These are phyloP conservation scores for Pangasius mekongensis DNA, from an alignment of 2,797 vertebrate genomes.

Conservation along the genomic window DNA sequence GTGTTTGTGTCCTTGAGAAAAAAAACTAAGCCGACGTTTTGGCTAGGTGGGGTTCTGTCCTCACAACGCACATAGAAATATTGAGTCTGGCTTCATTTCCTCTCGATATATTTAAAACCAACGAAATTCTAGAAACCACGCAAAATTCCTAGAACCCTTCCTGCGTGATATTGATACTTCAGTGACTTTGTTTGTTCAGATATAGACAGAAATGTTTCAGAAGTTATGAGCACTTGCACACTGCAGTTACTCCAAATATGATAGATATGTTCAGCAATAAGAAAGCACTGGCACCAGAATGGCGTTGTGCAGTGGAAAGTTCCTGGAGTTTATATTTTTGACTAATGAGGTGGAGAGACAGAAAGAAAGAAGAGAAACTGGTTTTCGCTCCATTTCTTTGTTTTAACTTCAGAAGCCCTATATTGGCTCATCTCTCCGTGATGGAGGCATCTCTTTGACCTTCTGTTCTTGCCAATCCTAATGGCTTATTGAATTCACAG, in stretches of 20 bases:
- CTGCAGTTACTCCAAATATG: constrained; percentile 33
- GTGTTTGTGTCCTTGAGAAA: neutral
- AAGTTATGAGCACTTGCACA: neutral
- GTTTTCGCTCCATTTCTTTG: constrained; percentile 55
- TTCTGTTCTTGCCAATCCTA: constrained; percentile 55
- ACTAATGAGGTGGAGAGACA: constrained; percentile 58
- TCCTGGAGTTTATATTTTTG: constrained; percentile 54
- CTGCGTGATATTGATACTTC: too few relatives aligned
- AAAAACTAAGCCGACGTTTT: neutral
- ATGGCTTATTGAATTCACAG: neutral
- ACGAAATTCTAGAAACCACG: neutral
- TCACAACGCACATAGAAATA: neutral
- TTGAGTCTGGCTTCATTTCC: neutral
- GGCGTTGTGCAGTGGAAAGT: constrained; percentile 48
- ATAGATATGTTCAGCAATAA: constrained; percentile 38
- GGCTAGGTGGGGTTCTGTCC: neutral
- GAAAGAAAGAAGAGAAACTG: constrained; percentile 39
- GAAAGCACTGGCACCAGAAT: constrained; percentile 42
- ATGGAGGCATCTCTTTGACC: constrained; percentile 15
- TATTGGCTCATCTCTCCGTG: constrained; percentile 27
- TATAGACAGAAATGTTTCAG: neutral
- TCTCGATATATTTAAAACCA: neutral
- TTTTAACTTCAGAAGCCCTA: constrained; percentile 54
- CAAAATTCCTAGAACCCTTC: neutral
- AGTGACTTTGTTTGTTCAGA: neutral